Conservation (phyloP, 2,797 vertebrate genomes). For the Agapornis canus region DNA sequence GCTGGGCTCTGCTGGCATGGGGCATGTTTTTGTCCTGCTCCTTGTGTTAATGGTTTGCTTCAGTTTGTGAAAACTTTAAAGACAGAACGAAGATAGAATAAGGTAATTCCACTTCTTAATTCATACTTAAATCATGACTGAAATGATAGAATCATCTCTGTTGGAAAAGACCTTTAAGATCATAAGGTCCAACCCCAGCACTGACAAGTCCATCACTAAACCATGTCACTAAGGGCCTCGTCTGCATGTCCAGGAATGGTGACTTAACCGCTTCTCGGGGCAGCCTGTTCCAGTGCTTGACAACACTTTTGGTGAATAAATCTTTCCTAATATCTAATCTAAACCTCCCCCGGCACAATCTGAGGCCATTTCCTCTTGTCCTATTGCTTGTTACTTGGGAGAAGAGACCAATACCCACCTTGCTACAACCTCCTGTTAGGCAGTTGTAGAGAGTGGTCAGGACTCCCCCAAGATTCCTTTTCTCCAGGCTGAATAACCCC, state of each 20-base stretch:
- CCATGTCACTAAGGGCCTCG: not conserved
- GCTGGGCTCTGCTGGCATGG: not conserved
- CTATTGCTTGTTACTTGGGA: too few relatives aligned
- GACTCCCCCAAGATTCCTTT: not conserved
- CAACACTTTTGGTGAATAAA: not conserved
- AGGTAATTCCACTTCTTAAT: not conserved
- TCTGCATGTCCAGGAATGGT: not conserved
- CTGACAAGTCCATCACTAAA: not conserved
- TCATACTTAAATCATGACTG: rapidly evolving
- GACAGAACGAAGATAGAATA: not conserved
- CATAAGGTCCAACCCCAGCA: not conserved
- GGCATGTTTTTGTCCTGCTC: rapidly evolving
- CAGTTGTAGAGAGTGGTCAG: too few relatives aligned
- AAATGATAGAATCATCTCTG: not conserved
- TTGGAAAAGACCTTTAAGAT: not conserved
- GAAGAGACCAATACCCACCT: too few relatives aligned
- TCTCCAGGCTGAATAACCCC: not conserved
- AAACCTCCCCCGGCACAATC: too few relatives aligned
- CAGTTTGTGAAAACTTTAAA: not conserved
- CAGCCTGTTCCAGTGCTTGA: not conserved
- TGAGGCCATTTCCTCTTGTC: too few relatives aligned
- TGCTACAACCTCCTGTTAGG: too few relatives aligned
- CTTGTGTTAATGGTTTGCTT: not conserved
- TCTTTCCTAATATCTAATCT: not conserved
- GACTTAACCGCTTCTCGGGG: not conserved